A percentile compares a stretch with the other conserved stretches of the same genome.
Conservation (phyloP, 2,113 vertebrate genomes). For the Entomyzon cyanotis region DNA sequence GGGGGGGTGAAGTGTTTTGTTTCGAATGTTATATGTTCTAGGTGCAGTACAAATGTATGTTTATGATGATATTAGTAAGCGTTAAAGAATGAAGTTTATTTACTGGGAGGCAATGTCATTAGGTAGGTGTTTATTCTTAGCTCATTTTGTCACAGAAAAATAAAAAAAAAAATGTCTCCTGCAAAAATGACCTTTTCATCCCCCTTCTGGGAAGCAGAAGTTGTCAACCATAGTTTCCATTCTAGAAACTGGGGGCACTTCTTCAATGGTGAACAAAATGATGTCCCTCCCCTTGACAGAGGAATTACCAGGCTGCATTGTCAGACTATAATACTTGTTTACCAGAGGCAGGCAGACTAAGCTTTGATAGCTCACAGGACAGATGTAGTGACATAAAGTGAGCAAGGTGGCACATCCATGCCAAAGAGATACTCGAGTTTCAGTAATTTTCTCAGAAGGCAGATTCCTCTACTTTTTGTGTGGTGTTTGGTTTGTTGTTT, state of each 20-base stretch:
- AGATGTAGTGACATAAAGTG: background rate
- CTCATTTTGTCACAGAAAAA: background rate
- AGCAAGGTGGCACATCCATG: background rate
- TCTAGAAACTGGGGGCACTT: background rate
- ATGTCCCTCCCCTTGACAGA: background rate
- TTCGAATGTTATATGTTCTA: background rate
- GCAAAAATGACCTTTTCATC: constrained; percentile 5
- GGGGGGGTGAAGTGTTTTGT: background rate
- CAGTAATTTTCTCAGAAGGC: background rate
- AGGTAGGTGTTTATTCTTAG: background rate
- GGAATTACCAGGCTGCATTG: background rate
- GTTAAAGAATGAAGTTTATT: constrained; percentile 1
- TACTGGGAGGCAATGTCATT: background rate
- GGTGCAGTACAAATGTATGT: too few species aligned
- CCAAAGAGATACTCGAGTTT: background rate
- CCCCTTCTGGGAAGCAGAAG: background rate
- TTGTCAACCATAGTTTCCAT: background rate
- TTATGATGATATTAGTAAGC: background rate
- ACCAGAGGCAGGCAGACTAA: background rate
- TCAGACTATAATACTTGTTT: background rate
- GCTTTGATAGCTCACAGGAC: background rate
- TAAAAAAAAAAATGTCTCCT: background rate
- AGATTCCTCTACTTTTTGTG: background rate
- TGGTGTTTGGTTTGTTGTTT: background rate
- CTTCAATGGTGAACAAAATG: background rate